Evolutionary conservation across 2,888 invertebrate genomes (phyloP), one percentile per base, ranked within the genome.

Genomic region (Drosophila leonis): DNA sequence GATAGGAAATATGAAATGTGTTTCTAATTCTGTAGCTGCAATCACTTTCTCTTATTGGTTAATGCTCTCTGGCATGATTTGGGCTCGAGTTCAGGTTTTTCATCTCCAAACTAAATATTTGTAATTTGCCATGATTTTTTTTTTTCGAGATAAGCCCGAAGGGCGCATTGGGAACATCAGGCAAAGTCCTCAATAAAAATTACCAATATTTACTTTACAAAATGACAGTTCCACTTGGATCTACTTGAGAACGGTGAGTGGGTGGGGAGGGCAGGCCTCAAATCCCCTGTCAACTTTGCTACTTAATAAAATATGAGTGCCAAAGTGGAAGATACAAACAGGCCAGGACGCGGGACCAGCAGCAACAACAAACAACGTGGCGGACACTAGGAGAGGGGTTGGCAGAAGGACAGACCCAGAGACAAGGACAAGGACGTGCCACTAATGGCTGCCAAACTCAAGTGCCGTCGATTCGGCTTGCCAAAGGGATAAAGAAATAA

Each of bases 241-340:
- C 42, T 46, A 57, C 56, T 65, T 24, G 51, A 48, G 39, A 10
- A 15, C 5, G 41, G 41, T 33, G 24, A 44, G 35, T n/a, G 46
- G n/a, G 8, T 6, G 18, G 8, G 5, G 12, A 18, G 24, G 13
- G 27, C 48, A 55, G 74, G 49, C 65, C 60, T 69, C 72, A 88
- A 89, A 90, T 90, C 90, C 89, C 89, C 81, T 90, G 90, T 90
- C 89, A 90, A 90, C 83, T 88, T 80, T 86, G 81, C 82, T 87
- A 88, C 86, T 86, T 86, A 88, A 88, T 88, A 87, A 87, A 87
- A 88, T 87, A 87, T 87, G 88, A 87, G 86, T 86, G 83, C 77
- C 81, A 85, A 81, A 85, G 87, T 80, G 82, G 75, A 74, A 77
- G 74, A 79, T 62, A 57, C 72, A 74, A 79, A 65, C 46, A 61